Base-by-base conservation (phyloP, 2,113 vertebrate species). In the Vimba vimba region DNA sequence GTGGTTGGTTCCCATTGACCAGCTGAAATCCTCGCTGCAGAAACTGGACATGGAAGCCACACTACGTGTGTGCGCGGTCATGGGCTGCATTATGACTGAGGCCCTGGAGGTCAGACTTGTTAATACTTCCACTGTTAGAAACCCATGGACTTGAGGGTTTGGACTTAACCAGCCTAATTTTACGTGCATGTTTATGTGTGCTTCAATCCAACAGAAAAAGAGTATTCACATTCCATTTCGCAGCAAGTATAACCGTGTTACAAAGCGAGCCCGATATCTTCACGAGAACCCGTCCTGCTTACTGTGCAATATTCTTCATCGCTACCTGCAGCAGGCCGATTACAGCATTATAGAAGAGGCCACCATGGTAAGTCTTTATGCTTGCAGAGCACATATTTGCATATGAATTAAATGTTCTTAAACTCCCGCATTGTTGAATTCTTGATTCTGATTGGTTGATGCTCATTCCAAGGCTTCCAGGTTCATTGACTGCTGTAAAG, bases 21-120 rank as follows among this genome's bases (percentile, higher is more conserved):
- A 99, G 88, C 96, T 99, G 85, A 99, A 99, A 81, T 98, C 98
- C 0, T 97, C 98, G 0, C 92, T 99, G 71, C 96, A 97, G 88
- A 99, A 97, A 74, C 91, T 98, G 84, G 97, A 99, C 91, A 98
- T 97, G 21, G 98, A 98, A 90, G 95, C 95, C 68, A 99, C 97
- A 0, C 91, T 99, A 59, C 92, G 98, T 0, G 93, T 99, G 83
- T 99, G 98, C 91, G 98, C 98, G 21, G 97, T 99, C 1, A 99
- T 99, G 98, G 98, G 97, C 60, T 99, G 98, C 92, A 97, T 99
- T 90, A 99, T 99, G 97, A 99, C 98, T 0, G 98, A 99, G 90
- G 98, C 98, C 12, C 92, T 99, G 15, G 98, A 99, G 97, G 98
- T 99, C 68, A 90, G 79, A 55, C 71, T 13, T 57, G 23, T 50